These are phyloP conservation scores for Amphiduros pacificus DNA, from an alignment of 2,888 invertebrate species.

Conservation along the genomic window DNA sequence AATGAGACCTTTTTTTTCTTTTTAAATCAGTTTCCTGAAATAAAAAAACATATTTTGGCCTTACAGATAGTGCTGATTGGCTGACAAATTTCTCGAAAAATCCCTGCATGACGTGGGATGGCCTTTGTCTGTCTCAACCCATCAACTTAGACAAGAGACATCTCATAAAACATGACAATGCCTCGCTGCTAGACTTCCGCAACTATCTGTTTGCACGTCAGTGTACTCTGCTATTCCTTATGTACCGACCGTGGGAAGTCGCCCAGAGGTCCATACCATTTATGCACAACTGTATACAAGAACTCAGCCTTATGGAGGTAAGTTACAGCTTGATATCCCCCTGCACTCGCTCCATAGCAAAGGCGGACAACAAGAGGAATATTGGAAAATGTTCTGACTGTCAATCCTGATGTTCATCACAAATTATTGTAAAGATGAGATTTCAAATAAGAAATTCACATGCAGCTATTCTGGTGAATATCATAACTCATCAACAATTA, in stretches of 20 bases:
- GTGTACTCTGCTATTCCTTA: constrained; percentile 72
- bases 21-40: neutral
- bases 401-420: neutral
- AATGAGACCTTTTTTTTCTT: too few species aligned
- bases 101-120: constrained; percentile 76
- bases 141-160: constrained; percentile 52
- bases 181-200: constrained; percentile 84
- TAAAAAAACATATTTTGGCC: neutral
- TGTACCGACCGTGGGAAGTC: constrained; percentile 79
- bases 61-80: constrained; percentile 80
- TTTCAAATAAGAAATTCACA: too few species aligned
- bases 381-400: neutral
- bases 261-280: constrained; percentile 87
- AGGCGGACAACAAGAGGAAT: too few species aligned
- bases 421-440: neutral
- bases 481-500: too few species aligned
- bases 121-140: constrained; percentile 67
- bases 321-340: too few species aligned
- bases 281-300: constrained; percentile 85
- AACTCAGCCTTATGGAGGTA: constrained; percentile 77
- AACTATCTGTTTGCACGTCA: constrained; percentile 93
- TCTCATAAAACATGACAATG: constrained; percentile 61
- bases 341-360: too few species aligned
- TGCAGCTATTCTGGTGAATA: too few species aligned
- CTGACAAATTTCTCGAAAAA: constrained; percentile 78